Evolutionary conservation across 2,797 vertebrate species (phyloP).

Genomic region (Pangasius macronema): DNA sequence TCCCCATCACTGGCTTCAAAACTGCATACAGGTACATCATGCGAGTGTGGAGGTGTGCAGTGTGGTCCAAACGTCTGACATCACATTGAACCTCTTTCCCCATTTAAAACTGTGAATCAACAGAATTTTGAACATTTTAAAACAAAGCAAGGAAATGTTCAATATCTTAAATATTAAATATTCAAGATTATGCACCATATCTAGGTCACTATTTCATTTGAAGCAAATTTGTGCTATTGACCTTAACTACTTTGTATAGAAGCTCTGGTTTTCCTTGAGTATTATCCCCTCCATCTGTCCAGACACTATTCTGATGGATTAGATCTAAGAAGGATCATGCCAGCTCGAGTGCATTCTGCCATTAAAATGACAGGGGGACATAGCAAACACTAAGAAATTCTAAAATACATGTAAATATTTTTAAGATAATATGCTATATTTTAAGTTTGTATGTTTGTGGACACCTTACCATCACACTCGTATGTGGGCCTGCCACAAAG

Average conservation of each 20-base stretch:
- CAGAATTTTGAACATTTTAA: not conserved
- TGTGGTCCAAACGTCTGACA: too few relatives aligned
- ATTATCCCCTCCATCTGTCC: not conserved
- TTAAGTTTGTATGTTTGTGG: not conserved
- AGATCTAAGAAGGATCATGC: not conserved
- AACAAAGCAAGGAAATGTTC: not conserved
- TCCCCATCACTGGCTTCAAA: constrained; percentile 88
- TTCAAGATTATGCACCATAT: not conserved
- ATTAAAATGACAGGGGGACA: not conserved
- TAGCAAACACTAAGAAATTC: not conserved
- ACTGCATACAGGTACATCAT: constrained; percentile 90
- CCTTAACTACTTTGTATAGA: not conserved
- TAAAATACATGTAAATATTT: not conserved
- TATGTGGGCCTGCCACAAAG: not conserved
- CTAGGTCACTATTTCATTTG: not conserved
- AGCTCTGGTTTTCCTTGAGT: not conserved
- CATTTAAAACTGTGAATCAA: not conserved
- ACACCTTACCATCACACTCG: not conserved
- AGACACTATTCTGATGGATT: not conserved
- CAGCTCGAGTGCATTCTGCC: not conserved
- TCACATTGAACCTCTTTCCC: not conserved
- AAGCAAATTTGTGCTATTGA: not conserved
- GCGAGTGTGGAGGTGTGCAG: not conserved
- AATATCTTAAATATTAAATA: not conserved
- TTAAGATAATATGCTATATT: not conserved